phyloP scores from a whole-genome alignment of 1,140 invertebrate genomes.

The Cepaea nemoralis region DNA sequence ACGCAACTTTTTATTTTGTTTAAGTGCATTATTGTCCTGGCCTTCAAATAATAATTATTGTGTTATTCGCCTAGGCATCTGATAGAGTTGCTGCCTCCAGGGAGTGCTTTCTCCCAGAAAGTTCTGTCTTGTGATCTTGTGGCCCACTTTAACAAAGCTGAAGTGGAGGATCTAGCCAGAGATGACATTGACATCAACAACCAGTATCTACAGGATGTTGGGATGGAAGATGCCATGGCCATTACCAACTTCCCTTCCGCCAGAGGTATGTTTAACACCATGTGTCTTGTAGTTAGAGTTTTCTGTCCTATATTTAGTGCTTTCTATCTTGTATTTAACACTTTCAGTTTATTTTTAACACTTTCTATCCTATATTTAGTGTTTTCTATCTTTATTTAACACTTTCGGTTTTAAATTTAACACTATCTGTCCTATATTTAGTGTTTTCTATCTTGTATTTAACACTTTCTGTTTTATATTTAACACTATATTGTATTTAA shows the following conservation, averaged over 20 bases:
- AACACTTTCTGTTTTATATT: no score
- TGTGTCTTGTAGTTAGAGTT: neutral
- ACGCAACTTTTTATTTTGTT: no score
- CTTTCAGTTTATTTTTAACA: neutral
- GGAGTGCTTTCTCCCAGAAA: slow-evolving; percentile 55
- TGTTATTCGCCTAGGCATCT: slow-evolving; percentile 59
- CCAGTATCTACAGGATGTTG: slow-evolving; percentile 50
- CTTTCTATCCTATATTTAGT: no score
- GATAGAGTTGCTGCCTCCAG: slow-evolving; percentile 55
- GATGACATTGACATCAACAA: slow-evolving; percentile 46
- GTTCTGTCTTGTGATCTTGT: slow-evolving; percentile 59
- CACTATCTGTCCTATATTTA: no score
- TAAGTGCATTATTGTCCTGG: no score
- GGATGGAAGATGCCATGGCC: slow-evolving; percentile 57
- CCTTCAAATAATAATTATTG: no score
- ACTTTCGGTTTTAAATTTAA: no score
- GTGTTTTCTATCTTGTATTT: no score
- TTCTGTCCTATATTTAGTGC: neutral
- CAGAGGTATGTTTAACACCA: slow-evolving; percentile 54
- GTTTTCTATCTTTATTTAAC: no score
- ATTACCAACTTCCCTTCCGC: slow-evolving; percentile 58
- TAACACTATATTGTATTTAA: no score
- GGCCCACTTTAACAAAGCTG: slow-evolving; percentile 57
- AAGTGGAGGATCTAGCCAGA: slow-evolving; percentile 55
- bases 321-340: no score